Base-by-base conservation (phyloP, 2,888 invertebrate genomes). In the Globia sparganii region DNA sequence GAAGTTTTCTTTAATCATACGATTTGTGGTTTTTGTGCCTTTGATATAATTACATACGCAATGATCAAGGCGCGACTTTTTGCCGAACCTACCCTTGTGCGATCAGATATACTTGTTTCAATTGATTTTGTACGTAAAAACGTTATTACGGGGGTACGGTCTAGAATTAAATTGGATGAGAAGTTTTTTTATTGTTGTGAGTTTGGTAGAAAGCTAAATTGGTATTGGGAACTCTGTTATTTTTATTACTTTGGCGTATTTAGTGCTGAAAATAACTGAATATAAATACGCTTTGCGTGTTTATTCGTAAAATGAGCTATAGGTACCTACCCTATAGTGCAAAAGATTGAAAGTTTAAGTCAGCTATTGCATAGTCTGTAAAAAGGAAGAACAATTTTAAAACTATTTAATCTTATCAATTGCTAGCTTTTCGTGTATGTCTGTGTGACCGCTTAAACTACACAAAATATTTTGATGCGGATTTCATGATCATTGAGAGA, bases 41-140 rank as follows among this genome's bases (percentile, higher is more conserved):
- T 83, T 86, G 62, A 73, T 86, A 77, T 83, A 85, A 81, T 83
- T 83, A 83, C 69, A 72, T 59, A 58, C 69, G 75, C 68, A 77
- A 40, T 85, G 86, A 76, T 82, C 61, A 81, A 75, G 56, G 49
- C 59, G 40, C 49, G 67, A 72, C 72, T 82, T 83, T 85, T 83
- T 83, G 72, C 69, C n/a, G 9, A n/a, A 69, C 64, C 61, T 43
- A 72, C 49, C 40, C 64, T 70, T 53, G 25, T 53, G 62, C 37
- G 65, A 53, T 71, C 43, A 65, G 62, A 64, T 53, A 80, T 80
- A 64, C 75, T 81, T 64, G 75, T 59, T 62, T 40, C 53, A 72
- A 81, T 82, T 75, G 61, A 82, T 81, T 85, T 66, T 15, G 43
- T 62, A 43, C 64, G 56, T 72, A 72, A 75, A 81, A 82, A 72